Base-by-base conservation (phyloP, 1,140 invertebrate genomes). In the Drosophila ogumai region DNA sequence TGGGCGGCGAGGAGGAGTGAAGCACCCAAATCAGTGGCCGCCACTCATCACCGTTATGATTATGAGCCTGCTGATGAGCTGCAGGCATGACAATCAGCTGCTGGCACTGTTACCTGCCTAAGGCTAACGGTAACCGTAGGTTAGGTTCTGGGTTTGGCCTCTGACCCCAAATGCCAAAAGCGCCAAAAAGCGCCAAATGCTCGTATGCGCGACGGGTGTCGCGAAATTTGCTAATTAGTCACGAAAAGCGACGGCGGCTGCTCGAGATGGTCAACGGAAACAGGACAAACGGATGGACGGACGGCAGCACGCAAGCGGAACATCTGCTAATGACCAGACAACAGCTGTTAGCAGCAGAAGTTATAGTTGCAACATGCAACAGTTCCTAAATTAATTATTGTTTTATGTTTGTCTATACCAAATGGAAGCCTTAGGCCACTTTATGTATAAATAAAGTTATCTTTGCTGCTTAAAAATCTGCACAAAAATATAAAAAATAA, bases 151-250 rank as follows among this genome's bases (percentile, higher is more conserved):
- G 38, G 47, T 5, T 46, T 69, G 36, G 31, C 63, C 63, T 56
- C 49, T 76, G 73, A 66, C 73, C 40, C 50, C 69, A 15, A 75
- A 47, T 17, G 60, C 40, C 25, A 49, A 64, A 43, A 32, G 12
- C 28, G 47, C 59, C 6, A 52, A 61, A 56, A 49, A 12, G 12
- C 19, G 22, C 60, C 43, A 17, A 67, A 50, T 71, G 66, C 41
- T 46, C 57, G 46, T 50, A 32, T 50, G 49, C 49, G n/a, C 56
- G 12, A 63, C 55, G 61, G 54, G 58, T 82, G 84, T 80, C 67
- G 84, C 75, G 58, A 85, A 81, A 67, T 75, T 84, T 59, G 84
- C 77, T 87, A 87, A 87, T 87, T 87, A 87, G 84, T 87, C 84
- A 87, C 81, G 81, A 85, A 85, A 81, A 49, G 40, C 64, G 40